Conservation (phyloP, 2,797 vertebrate genomes). For the Microchirus variegatus region DNA sequence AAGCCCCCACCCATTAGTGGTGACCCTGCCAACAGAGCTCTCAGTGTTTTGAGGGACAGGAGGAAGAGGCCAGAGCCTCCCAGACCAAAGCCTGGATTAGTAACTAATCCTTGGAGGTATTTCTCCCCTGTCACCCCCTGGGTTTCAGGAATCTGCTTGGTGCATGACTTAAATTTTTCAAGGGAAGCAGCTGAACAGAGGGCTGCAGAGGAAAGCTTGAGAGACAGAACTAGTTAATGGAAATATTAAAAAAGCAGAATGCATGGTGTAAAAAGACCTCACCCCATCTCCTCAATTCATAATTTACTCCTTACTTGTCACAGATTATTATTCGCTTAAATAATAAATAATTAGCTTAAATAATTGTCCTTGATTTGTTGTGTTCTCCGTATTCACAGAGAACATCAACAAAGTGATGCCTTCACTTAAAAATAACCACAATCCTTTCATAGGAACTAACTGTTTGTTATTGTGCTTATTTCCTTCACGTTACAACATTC, state of each 20-base stretch:
- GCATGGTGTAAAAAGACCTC: conserved; percentile 8
- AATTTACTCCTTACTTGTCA: too few species aligned
- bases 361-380: too few species aligned
- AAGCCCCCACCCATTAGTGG: conserved; percentile 62
- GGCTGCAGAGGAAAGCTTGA: conserved; percentile 19
- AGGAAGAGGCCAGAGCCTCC: conserved; percentile 63
- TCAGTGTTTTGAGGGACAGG: conserved; percentile 67
- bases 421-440: background rate
- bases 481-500: conserved; percentile 47
- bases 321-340: too few species aligned
- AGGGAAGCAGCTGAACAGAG: conserved; percentile 26
- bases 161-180: conserved; percentile 54
- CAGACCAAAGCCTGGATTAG: conserved; percentile 73
- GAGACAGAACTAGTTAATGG: conserved; percentile 30
- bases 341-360: background rate
- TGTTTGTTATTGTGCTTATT: conserved; percentile 13
- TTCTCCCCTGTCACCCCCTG: conserved; percentile 49
- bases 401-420: too few species aligned
- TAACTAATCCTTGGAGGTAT: conserved; percentile 76
- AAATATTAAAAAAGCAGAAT: conserved; percentile 25
- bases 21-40: conserved; percentile 60
- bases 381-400: too few species aligned
- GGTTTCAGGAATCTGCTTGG: conserved; percentile 69
- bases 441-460: background rate
- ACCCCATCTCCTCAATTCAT: background rate